Evolutionary conservation across 2,888 invertebrate species (phyloP).

Genomic region (Liodrosophila aerea): DNA sequence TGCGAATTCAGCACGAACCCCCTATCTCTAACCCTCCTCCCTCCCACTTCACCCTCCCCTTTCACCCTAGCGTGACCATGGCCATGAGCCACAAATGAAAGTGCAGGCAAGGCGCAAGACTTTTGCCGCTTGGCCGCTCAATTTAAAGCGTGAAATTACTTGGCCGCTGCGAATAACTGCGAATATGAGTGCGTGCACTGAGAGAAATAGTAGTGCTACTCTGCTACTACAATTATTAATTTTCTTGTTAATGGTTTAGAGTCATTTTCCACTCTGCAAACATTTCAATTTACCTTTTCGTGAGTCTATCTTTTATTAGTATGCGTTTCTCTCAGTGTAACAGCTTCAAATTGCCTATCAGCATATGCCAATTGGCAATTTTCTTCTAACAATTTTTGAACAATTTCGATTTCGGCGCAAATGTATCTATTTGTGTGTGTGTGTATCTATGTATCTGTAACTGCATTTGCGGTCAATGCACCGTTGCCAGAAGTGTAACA

Average conservation of each 20-base stretch:
- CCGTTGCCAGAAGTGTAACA: constrained; percentile 62
- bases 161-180: constrained; percentile 30
- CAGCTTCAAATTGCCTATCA: constrained; percentile 37
- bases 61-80: constrained; percentile 34
- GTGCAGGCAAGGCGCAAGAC: constrained; percentile 46
- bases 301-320: background rate
- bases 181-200: constrained; percentile 2
- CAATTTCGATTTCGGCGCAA: constrained; percentile 30
- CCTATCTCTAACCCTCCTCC: background rate
- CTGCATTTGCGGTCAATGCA: constrained; percentile 49
- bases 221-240: background rate
- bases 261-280: too few species aligned
- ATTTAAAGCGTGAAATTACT: constrained; percentile 81
- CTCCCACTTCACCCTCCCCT: background rate
- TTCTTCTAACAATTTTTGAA: constrained; percentile 31
- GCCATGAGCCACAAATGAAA: constrained; percentile 50
- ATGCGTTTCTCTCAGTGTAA: background rate
- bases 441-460: background rate
- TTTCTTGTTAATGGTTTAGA: background rate
- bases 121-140: constrained; percentile 75
- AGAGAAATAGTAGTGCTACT: constrained; percentile 1
- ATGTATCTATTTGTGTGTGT: too few species aligned
- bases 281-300: too few species aligned
- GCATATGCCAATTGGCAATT: constrained; percentile 30
- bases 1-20: constrained; percentile 50